These are phyloP conservation scores for Drosophila ercepeae DNA, from an alignment of 1,140 invertebrate species.

Conservation along the genomic window DNA sequence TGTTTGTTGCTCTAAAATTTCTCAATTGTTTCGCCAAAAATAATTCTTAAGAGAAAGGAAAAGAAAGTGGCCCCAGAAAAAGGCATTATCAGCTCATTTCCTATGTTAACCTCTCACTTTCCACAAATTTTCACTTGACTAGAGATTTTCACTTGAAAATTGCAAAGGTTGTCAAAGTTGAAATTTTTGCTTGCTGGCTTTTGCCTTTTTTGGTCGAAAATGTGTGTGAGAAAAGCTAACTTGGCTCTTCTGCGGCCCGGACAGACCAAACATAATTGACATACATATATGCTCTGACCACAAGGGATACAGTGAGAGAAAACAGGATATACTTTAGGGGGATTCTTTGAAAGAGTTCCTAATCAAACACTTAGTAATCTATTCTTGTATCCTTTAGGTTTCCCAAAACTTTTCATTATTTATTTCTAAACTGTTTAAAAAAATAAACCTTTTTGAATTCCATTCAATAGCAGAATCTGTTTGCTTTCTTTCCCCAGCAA, in stretches of 20 bases:
- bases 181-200: conserved; percentile 12
- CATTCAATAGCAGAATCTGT: too few relatives aligned
- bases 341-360: too few relatives aligned
- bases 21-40: neutral
- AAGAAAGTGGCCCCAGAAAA: neutral
- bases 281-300: conserved; percentile 16
- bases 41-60: too few relatives aligned
- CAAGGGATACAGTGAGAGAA: neutral
- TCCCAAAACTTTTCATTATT: neutral
- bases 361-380: too few relatives aligned
- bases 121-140: conserved; percentile 27
- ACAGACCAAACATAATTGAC: conserved; percentile 42
- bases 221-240: neutral
- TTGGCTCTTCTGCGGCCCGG: conserved; percentile 6
- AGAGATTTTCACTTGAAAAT: conserved; percentile 45
- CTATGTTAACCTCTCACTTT: conserved; percentile 24
- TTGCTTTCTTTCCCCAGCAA: too few relatives aligned
- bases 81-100: conserved; percentile 42
- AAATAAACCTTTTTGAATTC: too few relatives aligned
- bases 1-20: conserved; percentile 1
- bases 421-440: too few relatives aligned
- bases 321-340: too few relatives aligned
- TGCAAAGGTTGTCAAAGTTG: conserved; percentile 72
- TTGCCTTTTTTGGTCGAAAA: neutral
- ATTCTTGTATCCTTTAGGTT: too few relatives aligned